Base-by-base conservation (phyloP, 2,888 invertebrate species). In the Eupeodes latifasciatus region DNA sequence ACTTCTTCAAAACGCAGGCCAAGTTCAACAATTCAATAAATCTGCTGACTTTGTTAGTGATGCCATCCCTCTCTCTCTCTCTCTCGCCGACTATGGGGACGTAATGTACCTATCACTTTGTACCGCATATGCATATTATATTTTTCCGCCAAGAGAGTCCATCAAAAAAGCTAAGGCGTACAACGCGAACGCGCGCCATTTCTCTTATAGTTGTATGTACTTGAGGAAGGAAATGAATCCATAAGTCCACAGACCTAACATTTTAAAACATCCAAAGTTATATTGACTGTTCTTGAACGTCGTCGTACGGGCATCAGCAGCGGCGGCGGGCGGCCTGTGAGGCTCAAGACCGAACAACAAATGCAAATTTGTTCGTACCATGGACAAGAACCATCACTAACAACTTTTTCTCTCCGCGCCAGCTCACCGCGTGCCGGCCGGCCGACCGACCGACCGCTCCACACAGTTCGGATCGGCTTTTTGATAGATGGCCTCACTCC, bases 11-110 rank as follows among this genome's bases (percentile, higher is more conserved):
- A 75, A 64, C 87, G 78, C 85, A 78, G 85, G 81, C 88, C 84
- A 88, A 78, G 88, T 88, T 88, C 88, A 88, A 88, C 88, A 88
- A 88, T 81, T 88, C 88, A 88, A 88, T 88, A 88, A 88, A 88
- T 88, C 78, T 81, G 88, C 81, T 81, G 81, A 85, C 74, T 78
- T 86, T 86, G 74, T 81, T 75, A 53, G 16, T 55, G 2, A 27
- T 27, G 55, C 19, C 69, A 62, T 78, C 78, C 75, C 71, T 67
- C 55, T 16, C 62, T 75, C 16, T 75, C 16, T 72, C 47, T n/a
- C 44, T 72, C 10, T 59, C 12, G n/a, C 12, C 34, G 5, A n/a
- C 11, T 40, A 0, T 11, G 1, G 16, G 2, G 16, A 11, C 16
- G 12, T 44, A 2, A 1, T 6, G 5, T 34, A 59, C 6, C 34